These are phyloP conservation scores for Cyclophora albipunctata DNA, from an alignment of 2,888 invertebrate species.

Conservation along the genomic window DNA sequence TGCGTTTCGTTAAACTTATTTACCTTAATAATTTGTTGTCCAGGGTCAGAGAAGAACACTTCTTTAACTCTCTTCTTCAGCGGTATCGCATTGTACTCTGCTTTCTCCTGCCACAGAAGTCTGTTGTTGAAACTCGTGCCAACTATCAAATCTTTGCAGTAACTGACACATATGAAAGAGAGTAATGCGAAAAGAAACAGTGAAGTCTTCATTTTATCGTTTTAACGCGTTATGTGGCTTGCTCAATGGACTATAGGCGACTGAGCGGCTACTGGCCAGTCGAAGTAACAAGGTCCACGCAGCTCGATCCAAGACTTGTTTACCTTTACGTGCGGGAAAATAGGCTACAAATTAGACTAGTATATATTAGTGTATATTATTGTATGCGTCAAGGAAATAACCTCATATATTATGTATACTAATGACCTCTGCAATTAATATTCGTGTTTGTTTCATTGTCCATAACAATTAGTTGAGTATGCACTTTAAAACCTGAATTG, in stretches of 20 bases:
- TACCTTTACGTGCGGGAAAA: conserved; percentile 36
- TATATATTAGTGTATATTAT: conserved; percentile 2
- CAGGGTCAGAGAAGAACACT: conserved; percentile 60
- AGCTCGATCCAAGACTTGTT: conserved; percentile 31
- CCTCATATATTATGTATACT: conserved; percentile 3
- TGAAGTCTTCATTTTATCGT: conserved; percentile 48
- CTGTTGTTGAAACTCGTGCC: conserved; percentile 62
- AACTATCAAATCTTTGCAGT: conserved; percentile 61
- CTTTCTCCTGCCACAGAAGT: conserved; percentile 56
- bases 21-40: conserved; percentile 67
- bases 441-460: no score
- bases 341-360: conserved; percentile 21
- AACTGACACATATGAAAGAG: conserved; percentile 40
- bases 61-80: conserved; percentile 67
- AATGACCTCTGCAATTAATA: no score
- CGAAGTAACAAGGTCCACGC: background rate
- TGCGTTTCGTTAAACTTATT: background rate
- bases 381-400: conserved; percentile 4
- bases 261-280: conserved; percentile 25
- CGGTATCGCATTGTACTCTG: conserved; percentile 60
- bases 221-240: conserved; percentile 29
- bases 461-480: no score
- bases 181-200: conserved; percentile 42
- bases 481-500: no score
- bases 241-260: conserved; percentile 35